Conservation (phyloP, 53 echinoderm and acorn worm species). For the Henricia sp. region DNA sequence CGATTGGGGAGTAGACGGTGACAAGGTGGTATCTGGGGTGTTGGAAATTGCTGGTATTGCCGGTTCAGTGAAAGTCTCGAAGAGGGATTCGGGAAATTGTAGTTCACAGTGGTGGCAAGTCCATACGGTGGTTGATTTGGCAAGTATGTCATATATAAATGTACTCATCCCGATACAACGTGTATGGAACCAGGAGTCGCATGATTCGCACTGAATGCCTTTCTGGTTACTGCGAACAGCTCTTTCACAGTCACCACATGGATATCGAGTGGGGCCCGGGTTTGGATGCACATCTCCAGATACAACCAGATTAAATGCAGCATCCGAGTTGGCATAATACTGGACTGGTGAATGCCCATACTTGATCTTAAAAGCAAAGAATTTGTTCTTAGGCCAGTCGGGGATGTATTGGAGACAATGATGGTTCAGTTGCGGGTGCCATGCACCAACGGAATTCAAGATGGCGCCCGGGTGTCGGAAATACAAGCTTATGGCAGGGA, state of each 20-base stretch:
- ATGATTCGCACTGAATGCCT: slow-evolving; percentile 4
- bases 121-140: slow-evolving; percentile 5
- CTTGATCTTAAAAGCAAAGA: too few species aligned
- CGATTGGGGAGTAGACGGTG: neutral
- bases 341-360: neutral
- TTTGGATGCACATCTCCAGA: slow-evolving; percentile 4
- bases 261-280: neutral
- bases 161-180: slow-evolving; percentile 4
- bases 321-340: neutral
- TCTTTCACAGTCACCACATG: slow-evolving; percentile 13
- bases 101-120: neutral
- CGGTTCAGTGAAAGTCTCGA: slow-evolving; percentile 3
- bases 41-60: neutral
- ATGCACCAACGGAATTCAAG: too few species aligned
- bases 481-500: too few species aligned
- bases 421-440: too few species aligned
- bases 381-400: too few species aligned
- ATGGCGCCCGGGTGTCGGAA: too few species aligned
- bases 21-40: neutral
- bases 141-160: neutral
- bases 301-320: neutral
- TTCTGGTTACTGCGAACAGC: neutral
- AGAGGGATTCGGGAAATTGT: neutral
- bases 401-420: too few species aligned
- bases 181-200: slow-evolving; percentile 1